These are phyloP conservation scores for Paracanthobrama guichenoti DNA, from an alignment of 2,113 vertebrate species.

Conservation along the genomic window DNA sequence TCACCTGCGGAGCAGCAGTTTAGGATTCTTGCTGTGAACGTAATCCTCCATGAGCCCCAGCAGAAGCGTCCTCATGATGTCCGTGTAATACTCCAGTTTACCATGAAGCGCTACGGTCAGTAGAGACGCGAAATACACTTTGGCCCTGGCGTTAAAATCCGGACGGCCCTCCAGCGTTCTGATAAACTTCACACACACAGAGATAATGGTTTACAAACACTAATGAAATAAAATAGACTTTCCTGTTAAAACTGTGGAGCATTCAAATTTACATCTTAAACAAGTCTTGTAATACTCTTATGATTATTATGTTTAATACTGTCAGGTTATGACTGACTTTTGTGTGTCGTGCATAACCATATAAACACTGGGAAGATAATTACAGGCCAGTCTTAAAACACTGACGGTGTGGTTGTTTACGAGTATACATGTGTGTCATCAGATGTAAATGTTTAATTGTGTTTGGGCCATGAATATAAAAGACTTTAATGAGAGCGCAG, in stretches of 20 bases:
- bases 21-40: conserved; percentile 92
- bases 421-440: conserved; percentile 16
- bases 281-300: background rate
- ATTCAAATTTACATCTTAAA: background rate
- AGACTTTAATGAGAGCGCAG: conserved; percentile 15
- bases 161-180: conserved; percentile 79
- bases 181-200: conserved; percentile 63
- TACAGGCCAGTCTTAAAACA: conserved; percentile 8
- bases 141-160: conserved; percentile 90
- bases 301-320: background rate
- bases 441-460: conserved; percentile 27
- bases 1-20: conserved; percentile 95
- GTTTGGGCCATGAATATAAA: conserved; percentile 16
- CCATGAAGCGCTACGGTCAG: conserved; percentile 96
- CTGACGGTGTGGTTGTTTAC: background rate
- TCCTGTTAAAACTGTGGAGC: background rate
- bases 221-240: background rate
- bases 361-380: conserved; percentile 6
- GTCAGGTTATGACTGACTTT: background rate
- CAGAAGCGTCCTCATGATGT: conserved; percentile 95
- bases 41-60: conserved; percentile 95
- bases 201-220: background rate
- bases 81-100: conserved; percentile 95
- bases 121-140: conserved; percentile 92
- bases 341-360: background rate